Conservation (phyloP, 2,888 invertebrate genomes). For the Lasioglossum leucozonium region DNA sequence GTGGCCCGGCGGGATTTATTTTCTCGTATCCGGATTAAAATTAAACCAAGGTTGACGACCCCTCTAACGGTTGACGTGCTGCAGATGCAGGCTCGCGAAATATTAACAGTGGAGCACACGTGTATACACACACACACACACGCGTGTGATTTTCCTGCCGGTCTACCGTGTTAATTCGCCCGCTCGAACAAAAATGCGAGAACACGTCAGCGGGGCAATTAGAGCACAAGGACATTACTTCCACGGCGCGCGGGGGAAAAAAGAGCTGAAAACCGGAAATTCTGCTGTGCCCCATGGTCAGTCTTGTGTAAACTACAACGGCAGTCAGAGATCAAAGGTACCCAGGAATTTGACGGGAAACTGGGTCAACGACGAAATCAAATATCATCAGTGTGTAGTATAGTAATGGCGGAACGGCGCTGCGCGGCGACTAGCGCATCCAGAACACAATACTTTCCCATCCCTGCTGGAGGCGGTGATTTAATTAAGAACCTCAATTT, state of each 20-base stretch:
- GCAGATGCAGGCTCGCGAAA: slow-evolving; percentile 25
- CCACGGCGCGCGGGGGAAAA: slow-evolving; percentile 3
- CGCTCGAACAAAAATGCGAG: slow-evolving; percentile 53
- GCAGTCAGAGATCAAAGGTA: slow-evolving; percentile 60
- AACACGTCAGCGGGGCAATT: slow-evolving; percentile 63
- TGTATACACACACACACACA: background rate
- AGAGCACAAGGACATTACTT: slow-evolving; percentile 61
- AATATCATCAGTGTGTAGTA: slow-evolving; percentile 52
- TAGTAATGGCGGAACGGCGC: slow-evolving; percentile 21
- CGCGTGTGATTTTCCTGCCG: slow-evolving; percentile 55
- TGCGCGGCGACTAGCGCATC: background rate
- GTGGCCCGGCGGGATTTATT: background rate
- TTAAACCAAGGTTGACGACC: slow-evolving; percentile 13
- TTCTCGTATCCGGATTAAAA: slow-evolving; percentile 1
- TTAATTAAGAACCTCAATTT: slow-evolving; percentile 49
- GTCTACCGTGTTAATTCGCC: slow-evolving; percentile 61
- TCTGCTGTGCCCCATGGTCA: slow-evolving; percentile 43
- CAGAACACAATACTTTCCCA: slow-evolving; percentile 38
- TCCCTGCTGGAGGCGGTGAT: slow-evolving; percentile 20
- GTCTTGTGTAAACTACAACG: slow-evolving; percentile 58
- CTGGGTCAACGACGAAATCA: slow-evolving; percentile 61
- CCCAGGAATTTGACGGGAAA: slow-evolving; percentile 44
- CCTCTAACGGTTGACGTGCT: slow-evolving; percentile 1
- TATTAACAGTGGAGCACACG: slow-evolving; percentile 38
- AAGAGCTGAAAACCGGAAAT: slow-evolving; percentile 41